phyloP scores from a whole-genome alignment of 2,113 vertebrate species.

The Hyperoodon ampullatus region DNA sequence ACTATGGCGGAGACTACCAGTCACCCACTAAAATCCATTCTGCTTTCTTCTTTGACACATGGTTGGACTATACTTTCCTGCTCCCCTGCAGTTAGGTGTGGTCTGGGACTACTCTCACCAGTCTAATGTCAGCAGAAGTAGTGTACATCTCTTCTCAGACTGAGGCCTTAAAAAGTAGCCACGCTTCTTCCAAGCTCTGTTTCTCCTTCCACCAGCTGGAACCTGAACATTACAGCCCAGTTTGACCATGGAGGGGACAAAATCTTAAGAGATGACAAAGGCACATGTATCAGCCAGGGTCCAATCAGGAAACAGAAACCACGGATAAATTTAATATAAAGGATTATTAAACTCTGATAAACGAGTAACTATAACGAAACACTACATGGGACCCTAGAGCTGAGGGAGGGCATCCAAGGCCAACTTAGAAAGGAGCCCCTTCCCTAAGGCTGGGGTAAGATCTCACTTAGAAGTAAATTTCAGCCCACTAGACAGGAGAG shows the following conservation, averaged over 20 bases:
- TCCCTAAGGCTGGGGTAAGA: background rate
- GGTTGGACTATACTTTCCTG: background rate
- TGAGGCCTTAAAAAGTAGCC: background rate
- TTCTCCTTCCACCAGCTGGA: background rate
- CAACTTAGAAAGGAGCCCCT: background rate
- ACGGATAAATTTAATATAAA: background rate
- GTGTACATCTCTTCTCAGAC: background rate
- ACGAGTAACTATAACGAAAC: background rate
- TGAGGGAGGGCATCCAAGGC: background rate
- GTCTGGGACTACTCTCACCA: background rate
- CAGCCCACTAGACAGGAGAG: background rate
- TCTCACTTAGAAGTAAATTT: background rate
- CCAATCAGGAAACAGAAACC: background rate
- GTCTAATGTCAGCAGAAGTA: background rate
- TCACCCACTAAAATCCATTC: background rate
- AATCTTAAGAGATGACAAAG: background rate
- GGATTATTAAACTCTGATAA: conserved; percentile 11
- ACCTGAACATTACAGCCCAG: background rate
- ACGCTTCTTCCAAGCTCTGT: background rate
- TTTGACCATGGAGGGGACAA: background rate
- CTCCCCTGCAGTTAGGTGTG: background rate
- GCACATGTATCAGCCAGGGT: background rate
- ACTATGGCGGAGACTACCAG: background rate
- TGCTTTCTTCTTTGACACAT: background rate
- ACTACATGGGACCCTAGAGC: background rate